Evolutionary conservation across 2,888 invertebrate genomes (phyloP).

Genomic region (Latheticus oryzae): DNA sequence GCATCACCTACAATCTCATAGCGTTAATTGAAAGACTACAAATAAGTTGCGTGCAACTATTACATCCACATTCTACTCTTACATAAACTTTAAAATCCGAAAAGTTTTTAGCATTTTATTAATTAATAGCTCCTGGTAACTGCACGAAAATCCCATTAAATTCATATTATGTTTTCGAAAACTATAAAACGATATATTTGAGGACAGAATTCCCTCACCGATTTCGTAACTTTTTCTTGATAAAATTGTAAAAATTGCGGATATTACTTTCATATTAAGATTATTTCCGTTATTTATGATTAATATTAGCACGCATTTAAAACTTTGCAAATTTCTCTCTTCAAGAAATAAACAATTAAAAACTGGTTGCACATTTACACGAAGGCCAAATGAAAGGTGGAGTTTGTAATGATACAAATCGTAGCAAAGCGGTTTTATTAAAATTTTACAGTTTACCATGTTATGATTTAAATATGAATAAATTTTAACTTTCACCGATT

Average conservation of each 20-base stretch:
- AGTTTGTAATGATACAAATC: slow-evolving; percentile 19
- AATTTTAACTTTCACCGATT: slow-evolving; percentile 25
- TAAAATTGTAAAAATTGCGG: too few relatives aligned
- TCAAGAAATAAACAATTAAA: slow-evolving; percentile 9
- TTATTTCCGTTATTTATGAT: slow-evolving; percentile 22
- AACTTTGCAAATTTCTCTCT: slow-evolving; percentile 16
- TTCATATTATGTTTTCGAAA: slow-evolving; percentile 4
- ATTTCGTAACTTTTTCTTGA: slow-evolving; percentile 6
- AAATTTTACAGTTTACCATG: slow-evolving; percentile 28
- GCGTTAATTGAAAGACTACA: too few relatives aligned
- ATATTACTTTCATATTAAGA: slow-evolving; percentile 16
- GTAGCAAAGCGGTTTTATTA: slow-evolving; percentile 10
- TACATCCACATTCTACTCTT: slow-evolving; percentile 5
- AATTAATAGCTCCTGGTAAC: slow-evolving; percentile 8
- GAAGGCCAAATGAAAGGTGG: slow-evolving; percentile 34
- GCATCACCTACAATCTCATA: too few relatives aligned
- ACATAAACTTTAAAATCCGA: slow-evolving; percentile 18
- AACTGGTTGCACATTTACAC: slow-evolving; percentile 24
- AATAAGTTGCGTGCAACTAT: slow-evolving; percentile 9
- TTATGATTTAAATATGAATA: slow-evolving; percentile 19
- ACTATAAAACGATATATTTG: not conserved
- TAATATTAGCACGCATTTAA: slow-evolving; percentile 27
- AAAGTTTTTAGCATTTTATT: slow-evolving; percentile 7
- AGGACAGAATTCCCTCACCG: slow-evolving; percentile 8
- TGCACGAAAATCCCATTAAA: slow-evolving; percentile 23